Evolutionary conservation across 2,113 vertebrate genomes (phyloP).

Genomic region (Atractosteus spatula): DNA sequence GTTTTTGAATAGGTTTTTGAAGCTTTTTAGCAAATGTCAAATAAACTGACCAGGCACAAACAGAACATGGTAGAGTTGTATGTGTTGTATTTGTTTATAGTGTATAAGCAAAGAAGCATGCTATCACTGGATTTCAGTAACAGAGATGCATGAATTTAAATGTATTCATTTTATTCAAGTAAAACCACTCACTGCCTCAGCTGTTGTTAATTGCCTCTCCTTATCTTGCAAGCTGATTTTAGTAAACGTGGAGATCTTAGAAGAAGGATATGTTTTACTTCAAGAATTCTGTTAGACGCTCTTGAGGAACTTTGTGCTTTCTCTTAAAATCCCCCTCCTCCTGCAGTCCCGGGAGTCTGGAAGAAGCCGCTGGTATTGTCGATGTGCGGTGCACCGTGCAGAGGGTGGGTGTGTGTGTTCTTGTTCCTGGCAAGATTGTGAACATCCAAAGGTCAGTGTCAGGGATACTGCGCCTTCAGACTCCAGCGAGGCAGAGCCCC

Average conservation of each 20-base stretch:
- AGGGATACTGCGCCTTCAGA: background rate
- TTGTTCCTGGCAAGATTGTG: background rate
- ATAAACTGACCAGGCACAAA: no score
- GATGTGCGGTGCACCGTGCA: background rate
- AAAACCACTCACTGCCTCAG: no score
- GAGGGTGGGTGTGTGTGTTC: background rate
- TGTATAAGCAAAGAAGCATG: no score
- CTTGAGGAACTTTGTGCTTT: background rate
- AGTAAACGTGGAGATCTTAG: background rate
- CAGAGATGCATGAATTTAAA: no score
- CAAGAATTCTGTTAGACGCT: background rate
- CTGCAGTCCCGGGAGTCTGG: background rate
- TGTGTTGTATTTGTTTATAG: no score
- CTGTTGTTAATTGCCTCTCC: no score
- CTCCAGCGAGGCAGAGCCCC: background rate
- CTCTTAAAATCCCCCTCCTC: background rate
- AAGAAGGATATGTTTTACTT: background rate
- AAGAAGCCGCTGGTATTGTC: background rate
- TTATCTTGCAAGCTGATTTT: no score
- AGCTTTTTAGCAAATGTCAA: no score
- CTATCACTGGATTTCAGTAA: no score
- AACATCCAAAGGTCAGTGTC: slow-evolving; percentile 5
- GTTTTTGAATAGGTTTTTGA: no score
- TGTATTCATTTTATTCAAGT: no score
- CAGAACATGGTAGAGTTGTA: no score